Base-by-base conservation (phyloP, 2,113 vertebrate species). In the Emydura subglobosa region DNA sequence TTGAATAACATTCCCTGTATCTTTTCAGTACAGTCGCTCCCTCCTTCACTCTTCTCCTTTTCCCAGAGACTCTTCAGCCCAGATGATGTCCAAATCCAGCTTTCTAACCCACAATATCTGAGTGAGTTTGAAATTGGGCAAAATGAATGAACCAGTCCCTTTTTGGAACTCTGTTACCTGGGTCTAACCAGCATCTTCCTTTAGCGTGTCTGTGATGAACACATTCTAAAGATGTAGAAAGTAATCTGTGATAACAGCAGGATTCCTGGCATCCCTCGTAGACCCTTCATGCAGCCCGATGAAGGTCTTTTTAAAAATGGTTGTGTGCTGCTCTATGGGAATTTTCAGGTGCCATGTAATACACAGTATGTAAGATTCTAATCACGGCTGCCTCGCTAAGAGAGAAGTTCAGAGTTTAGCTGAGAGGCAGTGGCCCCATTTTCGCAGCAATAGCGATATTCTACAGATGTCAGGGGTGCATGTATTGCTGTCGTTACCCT, bases 331-430 rank as follows among this genome's bases (percentile, higher is more conserved):
- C 95, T 27, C 72, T 95, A 92, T 94, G 96, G 93, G 96, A 95
- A 96, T 91, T 96, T 96, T 96, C 90, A 97, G 95, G 94, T 96
- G 93, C 92, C 29, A 53, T 34, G 79, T 82, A n/a, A 31, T 16
- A 83, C 3, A 72, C 93, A 92, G 89, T 0, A 5, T 78, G 82
- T 95, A 97, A 88, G 93, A 96, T 95, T 96, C 96, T 97, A 96
- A 97, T 97, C 97, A 94, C 94, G 96, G 97, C 94, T 97, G 39
- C 94, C 59, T 90, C 0, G 0, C 96, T 90, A 82, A 95, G 88
- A 85, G 95, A 97, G 91, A 81, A 79, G 95, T 94, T 97, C 96
- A 97, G 93, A 76, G 96, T 89, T 93, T 65, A 95, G 92, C 92
- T 2, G 22, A 76, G 83, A 3, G 1, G 91, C 94, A 92, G 88